phyloP scores from a whole-genome alignment of 37 sponge, comb jelly and placozoan genomes.

The Haliclona indistincta region DNA sequence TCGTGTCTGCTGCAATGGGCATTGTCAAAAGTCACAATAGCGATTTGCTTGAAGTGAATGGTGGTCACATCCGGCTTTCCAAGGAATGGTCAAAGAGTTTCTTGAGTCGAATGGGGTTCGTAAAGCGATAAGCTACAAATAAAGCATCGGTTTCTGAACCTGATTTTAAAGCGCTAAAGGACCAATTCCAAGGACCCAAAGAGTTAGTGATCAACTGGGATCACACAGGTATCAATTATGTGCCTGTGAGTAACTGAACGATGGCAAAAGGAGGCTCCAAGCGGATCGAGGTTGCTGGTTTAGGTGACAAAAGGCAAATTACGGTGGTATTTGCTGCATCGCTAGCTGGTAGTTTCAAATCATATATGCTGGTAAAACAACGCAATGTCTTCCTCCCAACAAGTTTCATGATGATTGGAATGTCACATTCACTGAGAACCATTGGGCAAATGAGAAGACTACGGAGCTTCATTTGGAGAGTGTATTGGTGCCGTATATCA shows the following conservation, averaged over 20 bases:
- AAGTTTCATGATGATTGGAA: slow-evolving; percentile 31
- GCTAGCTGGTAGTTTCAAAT: slow-evolving; percentile 28
- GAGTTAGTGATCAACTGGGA: slow-evolving; percentile 41
- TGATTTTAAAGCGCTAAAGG: slow-evolving; percentile 19
- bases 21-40: slow-evolving; percentile 40
- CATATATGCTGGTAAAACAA: slow-evolving; percentile 38
- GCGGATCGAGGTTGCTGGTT: slow-evolving; percentile 31
- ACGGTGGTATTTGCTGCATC: slow-evolving; percentile 32
- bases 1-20: slow-evolving; percentile 4
- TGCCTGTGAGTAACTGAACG: slow-evolving; percentile 37
- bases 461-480: slow-evolving; percentile 25
- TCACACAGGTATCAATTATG: slow-evolving; percentile 26
- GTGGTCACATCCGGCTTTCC: not conserved
- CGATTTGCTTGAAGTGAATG: slow-evolving; percentile 30
- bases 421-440: slow-evolving; percentile 31
- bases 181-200: slow-evolving; percentile 25
- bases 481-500: slow-evolving; percentile 28
- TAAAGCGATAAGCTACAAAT: slow-evolving; percentile 10
- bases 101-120: slow-evolving; percentile 24
- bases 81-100: slow-evolving; percentile 15
- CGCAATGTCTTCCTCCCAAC: slow-evolving; percentile 20
- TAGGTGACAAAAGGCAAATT: slow-evolving; percentile 39
- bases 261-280: slow-evolving; percentile 43
- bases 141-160: not conserved
- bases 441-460: slow-evolving; percentile 39